Evolutionary conservation across 2,113 vertebrate genomes (phyloP).

Genomic region (Phrynosoma platyrhinos): DNA sequence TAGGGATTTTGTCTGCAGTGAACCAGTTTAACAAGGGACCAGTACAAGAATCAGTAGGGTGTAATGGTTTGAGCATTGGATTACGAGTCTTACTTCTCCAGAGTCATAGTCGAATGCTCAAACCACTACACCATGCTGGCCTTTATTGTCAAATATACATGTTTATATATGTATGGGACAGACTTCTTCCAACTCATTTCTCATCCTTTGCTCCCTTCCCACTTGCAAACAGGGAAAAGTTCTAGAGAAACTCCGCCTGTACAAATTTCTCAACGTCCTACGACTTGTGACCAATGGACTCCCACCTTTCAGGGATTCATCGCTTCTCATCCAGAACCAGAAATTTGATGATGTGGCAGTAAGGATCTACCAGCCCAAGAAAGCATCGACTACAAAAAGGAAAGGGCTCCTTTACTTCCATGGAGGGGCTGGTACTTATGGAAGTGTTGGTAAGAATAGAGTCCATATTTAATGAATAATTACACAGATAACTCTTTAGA

Average conservation of each 20-base stretch:
- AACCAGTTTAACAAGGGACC: no score
- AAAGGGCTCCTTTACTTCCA: conserved; percentile 83
- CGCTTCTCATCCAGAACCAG: conserved; percentile 76
- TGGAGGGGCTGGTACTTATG: conserved; percentile 77
- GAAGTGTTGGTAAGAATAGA: conserved; percentile 79
- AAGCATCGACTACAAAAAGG: conserved; percentile 49
- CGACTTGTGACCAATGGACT: conserved; percentile 46
- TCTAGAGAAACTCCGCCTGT: conserved; percentile 79
- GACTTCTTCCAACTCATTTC: no score
- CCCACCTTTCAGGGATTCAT: conserved; percentile 42
- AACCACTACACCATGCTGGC: no score
- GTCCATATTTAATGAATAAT: conserved; percentile 15
- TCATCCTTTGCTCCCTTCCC: not conserved
- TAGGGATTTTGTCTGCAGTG: no score
- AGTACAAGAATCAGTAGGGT: no score
- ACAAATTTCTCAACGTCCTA: conserved; percentile 71
- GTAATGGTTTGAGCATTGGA: no score
- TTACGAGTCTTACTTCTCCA: no score
- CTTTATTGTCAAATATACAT: no score
- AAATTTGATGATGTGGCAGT: conserved; percentile 75
- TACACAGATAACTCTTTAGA: not conserved
- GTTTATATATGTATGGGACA: no score
- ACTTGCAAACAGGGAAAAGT: conserved; percentile 74
- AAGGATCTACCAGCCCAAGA: conserved; percentile 81
- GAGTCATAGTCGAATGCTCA: no score